A percentile compares a stretch with the other conserved stretches of the same genome.
Conservation (phyloP, 2,888 invertebrate genomes). For the Gnatocerus cornutus region DNA sequence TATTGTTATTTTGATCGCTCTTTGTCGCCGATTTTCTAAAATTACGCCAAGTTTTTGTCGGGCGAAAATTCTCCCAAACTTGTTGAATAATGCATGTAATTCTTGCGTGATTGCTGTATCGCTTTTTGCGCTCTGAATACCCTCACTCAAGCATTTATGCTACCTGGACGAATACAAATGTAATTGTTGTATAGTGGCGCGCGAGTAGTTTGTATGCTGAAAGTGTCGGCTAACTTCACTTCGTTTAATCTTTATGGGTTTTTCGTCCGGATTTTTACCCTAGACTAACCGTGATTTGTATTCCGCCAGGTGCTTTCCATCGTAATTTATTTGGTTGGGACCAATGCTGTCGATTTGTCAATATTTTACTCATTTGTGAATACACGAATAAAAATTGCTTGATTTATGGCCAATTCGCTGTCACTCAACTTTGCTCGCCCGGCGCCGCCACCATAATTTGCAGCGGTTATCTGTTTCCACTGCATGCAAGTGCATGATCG, state of each 20-base stretch:
- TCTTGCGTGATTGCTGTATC: constrained; percentile 47
- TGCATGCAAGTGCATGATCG: too few species aligned
- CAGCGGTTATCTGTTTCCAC: not conserved
- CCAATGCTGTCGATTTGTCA: constrained; percentile 39
- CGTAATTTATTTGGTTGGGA: constrained; percentile 50
- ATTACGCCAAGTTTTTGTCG: constrained; percentile 28
- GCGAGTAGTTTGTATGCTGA: constrained; percentile 45
- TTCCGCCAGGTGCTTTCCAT: constrained; percentile 49
- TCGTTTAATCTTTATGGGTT: constrained; percentile 45
- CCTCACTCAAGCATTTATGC: constrained; percentile 33
- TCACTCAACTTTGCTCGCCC: constrained; percentile 9
- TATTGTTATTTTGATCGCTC: constrained; percentile 38
- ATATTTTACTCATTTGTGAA: constrained; percentile 32
- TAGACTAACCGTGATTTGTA: constrained; percentile 51
- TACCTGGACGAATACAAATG: constrained; percentile 43
- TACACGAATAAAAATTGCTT: constrained; percentile 28
- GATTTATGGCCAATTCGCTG: constrained; percentile 14
- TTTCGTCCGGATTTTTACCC: constrained; percentile 44
- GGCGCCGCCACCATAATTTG: constrained; percentile 15
- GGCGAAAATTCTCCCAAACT: constrained; percentile 38
- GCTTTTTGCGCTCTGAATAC: constrained; percentile 39
- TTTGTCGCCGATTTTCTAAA: constrained; percentile 31
- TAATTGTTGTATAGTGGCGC: constrained; percentile 46
- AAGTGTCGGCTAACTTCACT: constrained; percentile 42
- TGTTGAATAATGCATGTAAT: constrained; percentile 48